These are phyloP conservation scores for Galbula dea DNA, from an alignment of 2,113 vertebrate genomes.

Conservation along the genomic window DNA sequence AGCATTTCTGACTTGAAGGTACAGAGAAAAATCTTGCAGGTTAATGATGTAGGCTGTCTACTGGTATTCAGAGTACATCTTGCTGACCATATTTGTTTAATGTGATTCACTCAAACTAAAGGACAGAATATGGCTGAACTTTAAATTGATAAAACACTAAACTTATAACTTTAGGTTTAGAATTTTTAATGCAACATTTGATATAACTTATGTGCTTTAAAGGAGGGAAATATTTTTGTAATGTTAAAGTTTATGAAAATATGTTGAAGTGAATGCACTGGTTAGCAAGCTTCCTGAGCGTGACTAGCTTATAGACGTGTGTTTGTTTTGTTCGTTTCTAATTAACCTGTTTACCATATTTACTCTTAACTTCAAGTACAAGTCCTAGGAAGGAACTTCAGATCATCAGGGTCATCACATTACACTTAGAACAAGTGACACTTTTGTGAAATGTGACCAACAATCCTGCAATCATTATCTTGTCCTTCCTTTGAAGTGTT, in stretches of 20 bases:
- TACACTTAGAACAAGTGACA: background rate
- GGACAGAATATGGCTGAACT: background rate
- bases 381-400: background rate
- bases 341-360: background rate
- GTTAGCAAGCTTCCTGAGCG: background rate
- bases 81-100: background rate
- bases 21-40: background rate
- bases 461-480: background rate
- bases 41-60: background rate
- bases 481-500: accelerated
- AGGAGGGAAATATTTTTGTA: background rate
- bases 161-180: background rate
- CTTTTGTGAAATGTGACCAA: background rate
- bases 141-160: background rate
- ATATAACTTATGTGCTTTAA: background rate
- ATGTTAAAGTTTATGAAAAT: background rate
- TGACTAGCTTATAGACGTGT: background rate
- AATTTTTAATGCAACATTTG: background rate
- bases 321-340: background rate
- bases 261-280: background rate
- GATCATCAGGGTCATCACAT: background rate
- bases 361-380: background rate
- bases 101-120: background rate
- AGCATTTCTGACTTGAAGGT: background rate
- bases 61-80: background rate